Base-by-base conservation (phyloP, 2,888 invertebrate species). In the Trissolcus japonicus region DNA sequence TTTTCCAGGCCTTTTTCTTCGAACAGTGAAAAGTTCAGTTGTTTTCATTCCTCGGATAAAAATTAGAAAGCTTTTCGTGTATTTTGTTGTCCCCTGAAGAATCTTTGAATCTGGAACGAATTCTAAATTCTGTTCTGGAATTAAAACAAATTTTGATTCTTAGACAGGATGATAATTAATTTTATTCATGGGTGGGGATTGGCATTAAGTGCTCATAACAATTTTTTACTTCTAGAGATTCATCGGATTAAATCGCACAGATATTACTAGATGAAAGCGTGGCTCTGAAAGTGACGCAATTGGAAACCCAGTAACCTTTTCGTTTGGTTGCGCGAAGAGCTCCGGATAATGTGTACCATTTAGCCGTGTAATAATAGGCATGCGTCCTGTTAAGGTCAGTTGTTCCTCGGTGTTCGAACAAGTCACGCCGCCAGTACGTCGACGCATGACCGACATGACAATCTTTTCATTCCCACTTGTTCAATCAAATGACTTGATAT, bases 301-400 rank as follows among this genome's bases (percentile, higher is more conserved):
- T 73, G 65, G 80, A 84, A 85, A 83, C 86, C 87, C 80, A 85
- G 84, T 87, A 84, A 87, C 87, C 87, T 87, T 87, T 85, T 85
- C 78, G 80, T 80, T 81, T 81, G 76, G 78, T 80, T 81, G 80
- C 80, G 79, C 68, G 59, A 17, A 14, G 48, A 59, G 54, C 35
- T 61, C 51, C 50, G 71, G 71, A 76, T 61, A 77, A 76, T 82
- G 61, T 80, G 79, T 69, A 75, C 61, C 68, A 72, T 80, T 80
- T 82, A 71, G 61, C 60, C 74, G 80, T 71, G 81, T 79, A 83
- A 83, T 84, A 85, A 86, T 84, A 82, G 80, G 80, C 73, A 67
- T 80, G 74, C 69, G 80, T 82, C 79, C 83, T 83, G 82, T 85
- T 85, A 86, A 86, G 85, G 84, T 85, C 83, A 83, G 82, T 85